Base-by-base conservation (phyloP, 2,888 invertebrate genomes). In the Argyresthia albistria region DNA sequence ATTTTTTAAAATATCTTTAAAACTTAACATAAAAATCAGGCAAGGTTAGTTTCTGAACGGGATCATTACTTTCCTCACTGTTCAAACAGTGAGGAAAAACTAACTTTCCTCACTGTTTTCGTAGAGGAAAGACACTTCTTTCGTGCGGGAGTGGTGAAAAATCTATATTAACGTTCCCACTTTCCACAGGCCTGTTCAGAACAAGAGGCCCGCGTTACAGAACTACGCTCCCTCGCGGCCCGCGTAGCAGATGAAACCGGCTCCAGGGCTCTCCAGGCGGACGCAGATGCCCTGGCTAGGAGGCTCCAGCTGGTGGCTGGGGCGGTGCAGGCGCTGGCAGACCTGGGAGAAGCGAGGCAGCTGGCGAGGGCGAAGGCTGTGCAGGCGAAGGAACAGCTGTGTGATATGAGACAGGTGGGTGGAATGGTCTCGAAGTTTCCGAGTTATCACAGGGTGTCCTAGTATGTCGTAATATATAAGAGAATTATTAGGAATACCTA, bases 221-320 rank as follows among this genome's bases (percentile, higher is more conserved):
- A 95, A 67, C 87, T 95, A 25, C 91, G 92, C 3, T 91, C 92
- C 12, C 89, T 95, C 55, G 95, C 95, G 1, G 91, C 93, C 0
- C 91, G 92, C 60, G 95, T 95, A 53, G 94, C 95, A 0, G 90
- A 91, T 25, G 93, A 94, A 67, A 94, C 95, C 9, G 95, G 95
- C 11, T 91, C 92, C 35, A 89, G 91, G 4, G 90, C 94, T 0
- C 83, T 95, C 55, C 93, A 93, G 57, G 91, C 92, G 35, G 95
- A 95, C 73, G 91, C 95, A 10, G 93, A 94, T 63, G 92, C 93
- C 0, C 77, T 95, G 51, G 94, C 93, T 45, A 89, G 91, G 55
- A 89, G 93, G 36, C 88, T 95, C 57, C 92, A 94, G 70, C 91
- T 94, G 66, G 94, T 95, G 36, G 90, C 92, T 16, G 92, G 93